Conservation (phyloP, 2,888 invertebrate genomes). For the Leptopterna dolabrata region DNA sequence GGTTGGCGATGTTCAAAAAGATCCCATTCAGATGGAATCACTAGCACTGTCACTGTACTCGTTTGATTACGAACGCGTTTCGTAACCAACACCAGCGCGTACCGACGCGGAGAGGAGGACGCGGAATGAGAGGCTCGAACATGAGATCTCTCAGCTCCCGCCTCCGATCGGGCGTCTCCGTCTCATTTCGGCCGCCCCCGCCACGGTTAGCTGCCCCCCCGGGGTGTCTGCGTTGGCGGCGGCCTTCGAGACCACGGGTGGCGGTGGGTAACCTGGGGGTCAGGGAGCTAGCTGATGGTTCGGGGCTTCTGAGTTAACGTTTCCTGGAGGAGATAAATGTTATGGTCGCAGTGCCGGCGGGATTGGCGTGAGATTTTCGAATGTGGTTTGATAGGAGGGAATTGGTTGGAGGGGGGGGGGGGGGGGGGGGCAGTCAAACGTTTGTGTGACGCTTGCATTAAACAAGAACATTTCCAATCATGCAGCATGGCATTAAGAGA, state of each 20-base stretch:
- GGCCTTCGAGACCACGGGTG: neutral
- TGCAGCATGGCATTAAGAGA: too few relatives aligned
- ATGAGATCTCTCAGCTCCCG: neutral
- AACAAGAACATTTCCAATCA: too few relatives aligned
- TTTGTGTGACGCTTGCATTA: too few relatives aligned
- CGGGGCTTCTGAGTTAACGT: neutral
- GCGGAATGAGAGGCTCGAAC: neutral
- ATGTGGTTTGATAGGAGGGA: too few relatives aligned
- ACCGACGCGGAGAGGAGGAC: neutral
- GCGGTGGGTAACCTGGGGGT: neutral
- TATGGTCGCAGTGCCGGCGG: neutral
- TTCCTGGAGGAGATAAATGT: neutral
- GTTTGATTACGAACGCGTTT: neutral
- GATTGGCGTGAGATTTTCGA: too few relatives aligned
- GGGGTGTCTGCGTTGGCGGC: neutral
- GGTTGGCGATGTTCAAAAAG: neutral
- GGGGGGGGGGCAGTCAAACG: too few relatives aligned
- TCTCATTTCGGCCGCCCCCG: neutral
- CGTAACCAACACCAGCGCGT: neutral
- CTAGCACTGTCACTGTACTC: neutral
- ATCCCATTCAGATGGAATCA: neutral
- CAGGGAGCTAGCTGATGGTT: neutral
- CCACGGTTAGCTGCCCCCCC: neutral
- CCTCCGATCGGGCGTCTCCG: slow-evolving; percentile 8
- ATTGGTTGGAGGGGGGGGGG: too few relatives aligned